Evolutionary conservation across 1,140 invertebrate genomes (phyloP), one percentile per base, ranked within the genome.

Genomic region (Drosophila bipectinata): DNA sequence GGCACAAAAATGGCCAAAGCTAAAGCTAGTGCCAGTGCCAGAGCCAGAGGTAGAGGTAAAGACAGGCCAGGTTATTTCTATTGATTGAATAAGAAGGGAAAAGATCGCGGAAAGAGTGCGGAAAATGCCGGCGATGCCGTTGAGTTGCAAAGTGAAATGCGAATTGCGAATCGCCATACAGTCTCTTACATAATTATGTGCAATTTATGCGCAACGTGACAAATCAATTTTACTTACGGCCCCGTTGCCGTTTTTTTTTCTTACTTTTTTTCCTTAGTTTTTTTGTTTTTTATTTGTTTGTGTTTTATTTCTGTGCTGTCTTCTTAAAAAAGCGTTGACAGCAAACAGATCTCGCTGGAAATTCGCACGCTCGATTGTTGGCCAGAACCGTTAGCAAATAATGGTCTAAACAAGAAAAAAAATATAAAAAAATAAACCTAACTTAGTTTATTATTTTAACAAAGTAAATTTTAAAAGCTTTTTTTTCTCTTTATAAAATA

Each of bases 121-220:
- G 30, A 15, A 53, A 6, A 10, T 24, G 39, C 51, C 21, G 26
- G 26, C 26, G 26, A 28, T 28, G 30, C 37, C 48, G 26, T 37
- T 37, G 34, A 28, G 41, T 59, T 24, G 54, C 71, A 69, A 83
- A 74, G 79, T 62, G 59, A 83, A 72, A 81, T 78, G 79, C 66
- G 58, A 58, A 14, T 44, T 78, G 79, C 66, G 58, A 58, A 14
- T 44, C 60, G 34, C 60, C 72, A 61, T 64, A 75, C 74, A 59
- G 64, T 59, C 77, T 72, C 72, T 81, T 81, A 71, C 67, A 69
- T 71, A 71, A 71, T 71, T 71, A 88, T 88, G 77, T 84, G 85
- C 85, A 90, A 90, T 90, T 90, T 90, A 90, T 90, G 88, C 77
- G 77, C 82, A 83, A 74, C 87, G 87, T 90, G 87, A 90, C 88